Percentiles rank a stretch among this genome's conserved stretches.
These are phyloP conservation scores for Scaptomyza tumidula DNA, from an alignment of 2,888 invertebrate genomes.

Conservation along the genomic window DNA sequence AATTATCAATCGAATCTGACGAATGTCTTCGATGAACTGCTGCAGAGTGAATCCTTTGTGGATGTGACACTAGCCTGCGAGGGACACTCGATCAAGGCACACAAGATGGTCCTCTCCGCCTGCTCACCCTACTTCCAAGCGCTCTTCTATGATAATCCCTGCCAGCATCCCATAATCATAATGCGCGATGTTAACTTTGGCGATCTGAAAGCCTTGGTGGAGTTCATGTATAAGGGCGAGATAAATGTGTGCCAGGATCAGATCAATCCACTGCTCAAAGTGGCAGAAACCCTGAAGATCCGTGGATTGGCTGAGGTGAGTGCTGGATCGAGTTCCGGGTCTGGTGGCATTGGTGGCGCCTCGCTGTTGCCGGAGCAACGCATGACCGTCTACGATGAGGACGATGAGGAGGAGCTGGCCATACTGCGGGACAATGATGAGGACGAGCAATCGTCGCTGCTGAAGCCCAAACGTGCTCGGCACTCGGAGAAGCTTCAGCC, in stretches of 20 bases:
- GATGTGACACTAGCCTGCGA: conserved; percentile 96
- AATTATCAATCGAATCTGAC: conserved; percentile 96
- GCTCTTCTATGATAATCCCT: conserved; percentile 96
- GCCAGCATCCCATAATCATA: conserved; percentile 96
- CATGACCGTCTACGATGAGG: conserved; percentile 80
- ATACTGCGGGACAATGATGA: conserved; percentile 85
- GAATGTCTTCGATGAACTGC: conserved; percentile 91
- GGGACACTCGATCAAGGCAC: conserved; percentile 95
- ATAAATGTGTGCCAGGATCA: conserved; percentile 97
- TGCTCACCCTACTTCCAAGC: conserved; percentile 97
- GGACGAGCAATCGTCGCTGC: conserved; percentile 81
- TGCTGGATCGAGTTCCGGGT: conserved; percentile 82
- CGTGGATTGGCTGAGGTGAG: conserved; percentile 94
- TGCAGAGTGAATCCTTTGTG: conserved; percentile 95
- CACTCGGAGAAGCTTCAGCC: conserved; percentile 59
- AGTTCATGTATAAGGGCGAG: conserved; percentile 98
- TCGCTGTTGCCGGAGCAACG: conserved; percentile 84
- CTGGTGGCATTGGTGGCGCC: conserved; percentile 67
- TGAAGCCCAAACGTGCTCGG: conserved; percentile 77
- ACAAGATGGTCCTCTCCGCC: conserved; percentile 96
- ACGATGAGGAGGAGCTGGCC: conserved; percentile 85
- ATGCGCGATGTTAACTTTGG: conserved; percentile 96
- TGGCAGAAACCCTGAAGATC: conserved; percentile 94
- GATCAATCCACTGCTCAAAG: conserved; percentile 93
- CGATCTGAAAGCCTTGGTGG: conserved; percentile 94